Conservation (phyloP, 2,797 vertebrate species). For the Peromyscus aztecus region DNA sequence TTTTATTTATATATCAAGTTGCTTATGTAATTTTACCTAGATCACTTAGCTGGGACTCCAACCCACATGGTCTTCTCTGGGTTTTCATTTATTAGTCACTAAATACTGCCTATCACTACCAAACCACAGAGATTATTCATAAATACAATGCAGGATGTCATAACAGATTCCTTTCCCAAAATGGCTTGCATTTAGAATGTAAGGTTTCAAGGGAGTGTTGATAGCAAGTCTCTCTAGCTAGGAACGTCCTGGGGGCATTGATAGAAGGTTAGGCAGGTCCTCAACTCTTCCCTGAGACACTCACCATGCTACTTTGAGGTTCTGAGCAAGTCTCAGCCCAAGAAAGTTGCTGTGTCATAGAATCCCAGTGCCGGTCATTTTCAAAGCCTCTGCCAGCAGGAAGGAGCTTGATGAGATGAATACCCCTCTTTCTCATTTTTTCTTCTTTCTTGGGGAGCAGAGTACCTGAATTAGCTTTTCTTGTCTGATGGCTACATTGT, state of each 20-base stretch:
- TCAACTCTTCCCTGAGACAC: not conserved
- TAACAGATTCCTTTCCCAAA: constrained; percentile 26
- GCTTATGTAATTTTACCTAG: constrained; percentile 48
- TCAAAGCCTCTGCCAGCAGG: not conserved
- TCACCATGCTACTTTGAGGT: constrained; percentile 47
- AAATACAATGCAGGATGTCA: not conserved
- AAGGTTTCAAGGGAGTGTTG: constrained; percentile 1
- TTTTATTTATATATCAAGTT: constrained; percentile 47
- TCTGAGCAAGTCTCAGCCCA: not conserved
- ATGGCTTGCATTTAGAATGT: constrained; percentile 46
- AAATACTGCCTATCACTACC: constrained; percentile 27
- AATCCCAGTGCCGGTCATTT: not conserved
- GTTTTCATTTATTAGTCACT: not conserved
- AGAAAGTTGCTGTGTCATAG: constrained; percentile 76
- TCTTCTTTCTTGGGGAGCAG: not conserved
- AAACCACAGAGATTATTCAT: not conserved
- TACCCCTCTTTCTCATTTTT: not conserved
- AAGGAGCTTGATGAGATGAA: not conserved
- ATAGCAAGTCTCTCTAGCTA: constrained; percentile 15
- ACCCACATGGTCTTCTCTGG: not conserved
- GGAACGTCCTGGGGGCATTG: not conserved
- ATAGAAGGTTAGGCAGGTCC: not conserved
- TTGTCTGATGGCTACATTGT: not conserved
- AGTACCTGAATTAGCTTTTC: not conserved
- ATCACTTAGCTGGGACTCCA: not conserved